Conservation (phyloP, 2,113 vertebrate genomes). For the Dendrocopos noguchii region DNA sequence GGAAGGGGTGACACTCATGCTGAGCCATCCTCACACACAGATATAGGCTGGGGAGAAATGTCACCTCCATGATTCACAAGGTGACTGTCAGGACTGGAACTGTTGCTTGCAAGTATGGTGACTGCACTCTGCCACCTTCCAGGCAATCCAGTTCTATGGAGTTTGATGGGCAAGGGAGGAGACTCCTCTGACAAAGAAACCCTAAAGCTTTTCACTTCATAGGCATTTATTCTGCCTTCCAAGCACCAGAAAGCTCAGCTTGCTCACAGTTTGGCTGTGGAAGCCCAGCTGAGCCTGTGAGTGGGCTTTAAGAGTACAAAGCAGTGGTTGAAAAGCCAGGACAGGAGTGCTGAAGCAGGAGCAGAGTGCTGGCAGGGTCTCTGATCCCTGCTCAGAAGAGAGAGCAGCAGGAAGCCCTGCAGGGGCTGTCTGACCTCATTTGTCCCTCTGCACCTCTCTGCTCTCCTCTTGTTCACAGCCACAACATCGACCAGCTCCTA, state of each 20-base stretch:
- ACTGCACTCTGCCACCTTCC: background rate
- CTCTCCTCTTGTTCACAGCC: background rate
- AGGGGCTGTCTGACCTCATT: fast-evolving
- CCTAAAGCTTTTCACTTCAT: background rate
- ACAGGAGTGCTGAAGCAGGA: background rate
- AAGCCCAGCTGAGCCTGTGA: background rate
- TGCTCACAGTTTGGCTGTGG: background rate
- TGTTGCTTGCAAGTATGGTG: background rate
- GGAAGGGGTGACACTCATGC: background rate
- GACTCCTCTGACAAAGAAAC: background rate
- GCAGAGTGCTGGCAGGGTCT: background rate
- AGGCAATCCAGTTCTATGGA: background rate
- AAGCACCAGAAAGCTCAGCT: fast-evolving
- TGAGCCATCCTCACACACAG: background rate
- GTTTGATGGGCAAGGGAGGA: background rate
- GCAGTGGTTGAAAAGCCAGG: background rate
- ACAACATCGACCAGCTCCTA: background rate
- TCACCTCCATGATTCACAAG: background rate
- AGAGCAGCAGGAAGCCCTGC: background rate
- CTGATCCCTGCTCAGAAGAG: background rate
- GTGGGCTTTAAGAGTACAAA: background rate
- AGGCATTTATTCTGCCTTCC: background rate
- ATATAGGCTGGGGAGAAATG: background rate
- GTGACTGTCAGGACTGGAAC: background rate
- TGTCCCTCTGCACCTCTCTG: background rate